Base-by-base conservation (phyloP, 2,888 invertebrate genomes). In the Acanthosepion esculentum region DNA sequence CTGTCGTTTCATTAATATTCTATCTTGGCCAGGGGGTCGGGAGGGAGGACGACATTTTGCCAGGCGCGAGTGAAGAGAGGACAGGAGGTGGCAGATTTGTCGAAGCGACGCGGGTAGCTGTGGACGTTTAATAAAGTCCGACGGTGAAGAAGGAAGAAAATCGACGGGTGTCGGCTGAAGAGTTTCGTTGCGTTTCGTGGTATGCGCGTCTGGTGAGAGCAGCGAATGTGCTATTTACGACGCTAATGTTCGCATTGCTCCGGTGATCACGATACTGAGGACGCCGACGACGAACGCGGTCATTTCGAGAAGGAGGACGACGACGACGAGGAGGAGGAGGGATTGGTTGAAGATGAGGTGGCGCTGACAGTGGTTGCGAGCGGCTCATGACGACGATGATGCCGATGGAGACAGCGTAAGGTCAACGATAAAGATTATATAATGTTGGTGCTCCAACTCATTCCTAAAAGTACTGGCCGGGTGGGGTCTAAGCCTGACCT, bases 251-350 rank as follows among this genome's bases (percentile, higher is more conserved):
- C 29, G n/a, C 78, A 78, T n/a, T 78, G 12, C n/a, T n/a, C 18
- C 18, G 20, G 0, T 78, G 78, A 7, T 78, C 78, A 29, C n/a
- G 78, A 78, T n/a, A 1, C 1, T n/a, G n/a, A 6, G 0, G n/a
- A 78, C n/a, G 29, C 1, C 15, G 78, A 78, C n/a, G 8, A 29
- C 15, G 55, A 55, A 78, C n/a, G 78, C 10, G n/a, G 0, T 29
- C 78, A n/a, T 12, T n/a, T 78, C 78, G 12, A 55, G 55, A 3
- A 55, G 20, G 10, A n/a, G 10, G 78, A n/a, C 29, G 29, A 26
- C 0, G 50, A 15, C 0, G 8, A 6, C 0, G 50, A 15, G 0
- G 50, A 12, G 1, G 0, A 18, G 10, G 15, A 18, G 55, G 20
- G 18, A 20, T 4, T 55, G 55, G 4, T 18, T 18, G 15, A 15